Conservation (phyloP, 2,888 invertebrate genomes). For the Tetanocera ferruginea region DNA sequence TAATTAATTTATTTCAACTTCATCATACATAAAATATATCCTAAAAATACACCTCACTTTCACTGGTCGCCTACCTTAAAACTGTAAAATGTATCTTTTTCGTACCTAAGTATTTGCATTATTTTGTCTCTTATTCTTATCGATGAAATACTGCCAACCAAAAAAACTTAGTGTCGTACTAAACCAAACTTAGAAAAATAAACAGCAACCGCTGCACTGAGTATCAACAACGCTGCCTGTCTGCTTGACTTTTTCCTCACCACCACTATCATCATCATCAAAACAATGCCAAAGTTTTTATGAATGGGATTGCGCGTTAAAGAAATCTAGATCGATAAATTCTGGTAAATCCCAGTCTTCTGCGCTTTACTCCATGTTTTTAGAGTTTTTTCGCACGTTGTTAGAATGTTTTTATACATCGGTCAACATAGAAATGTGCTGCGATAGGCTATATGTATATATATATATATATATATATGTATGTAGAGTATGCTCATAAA, state of each 20-base stretch:
- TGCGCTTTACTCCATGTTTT: not conserved
- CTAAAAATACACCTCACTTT: too few relatives aligned
- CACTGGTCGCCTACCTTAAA: too few relatives aligned
- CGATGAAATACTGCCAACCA: too few relatives aligned
- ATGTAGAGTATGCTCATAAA: constrained; percentile 34
- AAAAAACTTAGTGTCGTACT: too few relatives aligned
- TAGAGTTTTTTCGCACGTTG: constrained; percentile 43
- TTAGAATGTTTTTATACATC: constrained; percentile 51
- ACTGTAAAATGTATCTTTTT: too few relatives aligned
- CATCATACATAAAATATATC: too few relatives aligned
- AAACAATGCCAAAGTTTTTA: constrained; percentile 67
- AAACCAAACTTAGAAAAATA: too few relatives aligned
- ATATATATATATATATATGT: constrained; percentile 8
- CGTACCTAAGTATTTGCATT: too few relatives aligned
- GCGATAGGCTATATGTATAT: constrained; percentile 8
- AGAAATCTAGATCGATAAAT: constrained; percentile 68
- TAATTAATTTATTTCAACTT: too few relatives aligned
- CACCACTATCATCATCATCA: constrained; percentile 45
- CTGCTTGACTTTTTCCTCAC: not conserved
- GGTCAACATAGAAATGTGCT: constrained; percentile 47
- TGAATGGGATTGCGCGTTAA: constrained; percentile 67
- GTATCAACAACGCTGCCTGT: not conserved
- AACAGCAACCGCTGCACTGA: not conserved
- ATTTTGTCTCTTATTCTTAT: too few relatives aligned
- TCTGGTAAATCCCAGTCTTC: constrained; percentile 52